phyloP scores from a whole-genome alignment of 2,113 vertebrate genomes.

The Heliornis fulica region DNA sequence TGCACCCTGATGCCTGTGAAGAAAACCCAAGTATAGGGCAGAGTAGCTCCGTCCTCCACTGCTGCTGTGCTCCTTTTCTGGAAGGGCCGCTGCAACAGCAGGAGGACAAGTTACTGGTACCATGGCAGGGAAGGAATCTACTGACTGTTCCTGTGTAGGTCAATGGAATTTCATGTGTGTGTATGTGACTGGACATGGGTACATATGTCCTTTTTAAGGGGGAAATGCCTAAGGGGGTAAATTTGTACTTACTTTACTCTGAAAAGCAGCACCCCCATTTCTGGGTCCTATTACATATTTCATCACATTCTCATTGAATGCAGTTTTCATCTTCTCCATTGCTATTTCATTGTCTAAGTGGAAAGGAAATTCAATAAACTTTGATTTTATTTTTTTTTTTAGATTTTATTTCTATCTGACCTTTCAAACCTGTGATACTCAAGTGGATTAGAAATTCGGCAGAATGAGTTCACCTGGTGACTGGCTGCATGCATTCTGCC shows the following conservation, averaged over 20 bases:
- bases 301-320: not conserved
- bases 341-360: slow-evolving; percentile 13
- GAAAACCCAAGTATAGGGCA: not conserved
- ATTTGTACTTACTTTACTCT: not conserved
- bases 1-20: not conserved
- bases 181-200: not conserved
- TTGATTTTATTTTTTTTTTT: not conserved
- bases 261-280: not conserved
- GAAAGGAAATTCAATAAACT: slow-evolving; percentile 22
- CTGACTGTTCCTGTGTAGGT: not conserved
- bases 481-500: not conserved
- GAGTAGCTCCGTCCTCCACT: not conserved
- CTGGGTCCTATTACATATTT: not conserved
- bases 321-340: not conserved
- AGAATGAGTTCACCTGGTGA: slow-evolving; percentile 16
- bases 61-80: not conserved
- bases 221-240: not conserved
- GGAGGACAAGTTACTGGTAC: not conserved
- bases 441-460: not conserved
- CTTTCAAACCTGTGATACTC: not conserved
- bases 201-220: not conserved
- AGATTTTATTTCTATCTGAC: slow-evolving; percentile 24
- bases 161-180: not conserved
- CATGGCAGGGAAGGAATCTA: not conserved
- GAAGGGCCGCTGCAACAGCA: not conserved